A percentile compares a stretch with the other conserved stretches of the same genome.
Evolutionary conservation across 2,888 invertebrate genomes (phyloP).

Genomic region (Phalera bucephala): DNA sequence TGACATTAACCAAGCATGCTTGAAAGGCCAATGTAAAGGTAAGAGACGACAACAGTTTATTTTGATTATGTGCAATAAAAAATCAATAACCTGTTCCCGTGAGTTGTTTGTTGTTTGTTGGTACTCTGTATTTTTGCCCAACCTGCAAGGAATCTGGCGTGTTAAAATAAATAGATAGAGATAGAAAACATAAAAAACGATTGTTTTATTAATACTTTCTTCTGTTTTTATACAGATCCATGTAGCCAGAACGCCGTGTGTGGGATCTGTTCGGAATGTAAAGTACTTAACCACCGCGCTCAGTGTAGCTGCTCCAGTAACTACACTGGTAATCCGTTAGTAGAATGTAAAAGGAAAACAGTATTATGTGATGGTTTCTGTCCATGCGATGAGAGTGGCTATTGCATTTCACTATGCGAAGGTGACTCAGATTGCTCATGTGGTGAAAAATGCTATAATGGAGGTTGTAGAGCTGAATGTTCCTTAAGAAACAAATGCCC

Average conservation of each 20-base stretch:
- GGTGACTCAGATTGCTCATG: slow-evolving; percentile 88
- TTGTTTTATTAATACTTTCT: too few species aligned
- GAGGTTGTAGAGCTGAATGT: slow-evolving; percentile 89
- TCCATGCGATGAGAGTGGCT: slow-evolving; percentile 91
- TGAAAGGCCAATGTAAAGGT: slow-evolving; percentile 92
- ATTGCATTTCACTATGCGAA: slow-evolving; percentile 88
- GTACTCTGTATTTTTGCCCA: too few species aligned
- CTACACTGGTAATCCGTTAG: slow-evolving; percentile 91
- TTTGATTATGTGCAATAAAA: too few species aligned
- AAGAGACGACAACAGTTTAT: too few species aligned
- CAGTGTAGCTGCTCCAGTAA: slow-evolving; percentile 93
- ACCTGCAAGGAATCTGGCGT: too few species aligned
- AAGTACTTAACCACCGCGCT: slow-evolving; percentile 91
- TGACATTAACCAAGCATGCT: slow-evolving; percentile 88
- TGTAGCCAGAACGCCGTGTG: slow-evolving; percentile 89
- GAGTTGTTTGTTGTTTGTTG: too few species aligned
- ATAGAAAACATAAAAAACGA: too few species aligned
- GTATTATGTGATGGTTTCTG: slow-evolving; percentile 89
- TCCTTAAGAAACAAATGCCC: slow-evolving; percentile 86
- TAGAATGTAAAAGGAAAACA: slow-evolving; percentile 89
- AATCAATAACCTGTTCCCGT: too few species aligned
- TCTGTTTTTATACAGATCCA: slow-evolving; percentile 85
- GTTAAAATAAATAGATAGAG: too few species aligned
- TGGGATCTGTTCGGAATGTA: slow-evolving; percentile 92
- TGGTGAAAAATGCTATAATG: slow-evolving; percentile 89